Conservation (phyloP, 1,140 invertebrate genomes). For the Tetraneura akinire region DNA sequence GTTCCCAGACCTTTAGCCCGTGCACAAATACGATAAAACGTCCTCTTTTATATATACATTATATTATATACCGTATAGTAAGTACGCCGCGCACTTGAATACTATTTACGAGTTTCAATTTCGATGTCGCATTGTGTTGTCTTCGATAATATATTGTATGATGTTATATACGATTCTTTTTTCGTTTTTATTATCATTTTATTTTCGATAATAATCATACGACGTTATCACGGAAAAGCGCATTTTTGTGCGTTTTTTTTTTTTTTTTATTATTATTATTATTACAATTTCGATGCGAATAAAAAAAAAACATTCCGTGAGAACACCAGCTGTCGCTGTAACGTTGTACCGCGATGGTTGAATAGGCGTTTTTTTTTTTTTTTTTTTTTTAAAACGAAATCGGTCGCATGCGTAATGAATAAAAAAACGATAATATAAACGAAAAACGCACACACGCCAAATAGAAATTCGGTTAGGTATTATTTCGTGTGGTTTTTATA, state of each 20-base stretch:
- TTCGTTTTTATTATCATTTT: background rate
- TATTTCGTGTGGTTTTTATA: background rate
- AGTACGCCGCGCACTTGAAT: no score
- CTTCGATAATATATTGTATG: no score
- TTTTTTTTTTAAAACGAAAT: no score
- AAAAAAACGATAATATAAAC: slow-evolving; percentile 26
- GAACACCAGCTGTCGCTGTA: slow-evolving; percentile 10
- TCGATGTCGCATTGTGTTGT: no score
- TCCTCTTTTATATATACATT: no score
- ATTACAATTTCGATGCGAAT: background rate
- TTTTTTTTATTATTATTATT: no score
- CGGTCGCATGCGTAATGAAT: background rate
- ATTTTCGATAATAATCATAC: background rate
- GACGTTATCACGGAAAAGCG: background rate
- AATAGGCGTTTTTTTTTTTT: no score
- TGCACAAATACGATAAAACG: no score
- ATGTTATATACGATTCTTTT: background rate
- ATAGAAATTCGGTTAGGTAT: background rate
- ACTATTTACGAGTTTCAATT: no score
- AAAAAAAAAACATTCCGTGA: slow-evolving; percentile 8
- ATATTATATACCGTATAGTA: no score
- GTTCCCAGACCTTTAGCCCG: no score
- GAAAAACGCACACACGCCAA: background rate
- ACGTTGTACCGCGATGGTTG: background rate
- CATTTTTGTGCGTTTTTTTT: slow-evolving; percentile 24